Percentiles rank a stretch among this genome's conserved stretches.
These are phyloP conservation scores for Agrilus planipennis DNA, from an alignment of 1,140 invertebrate species.

Conservation along the genomic window DNA sequence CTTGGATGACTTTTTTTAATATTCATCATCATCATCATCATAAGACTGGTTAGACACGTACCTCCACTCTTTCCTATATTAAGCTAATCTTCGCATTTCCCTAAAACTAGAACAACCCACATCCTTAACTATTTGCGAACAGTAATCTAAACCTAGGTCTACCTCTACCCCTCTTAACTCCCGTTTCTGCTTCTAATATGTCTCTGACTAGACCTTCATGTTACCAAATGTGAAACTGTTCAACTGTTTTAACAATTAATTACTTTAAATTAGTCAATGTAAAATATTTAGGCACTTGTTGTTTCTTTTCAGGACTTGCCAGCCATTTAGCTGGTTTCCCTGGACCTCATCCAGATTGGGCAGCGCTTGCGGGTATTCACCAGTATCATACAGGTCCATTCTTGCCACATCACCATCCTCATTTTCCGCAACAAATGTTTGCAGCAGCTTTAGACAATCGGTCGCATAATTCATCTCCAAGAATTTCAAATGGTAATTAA, in stretches of 20 bases:
- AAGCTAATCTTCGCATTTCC: too few species aligned
- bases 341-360: constrained; percentile 45
- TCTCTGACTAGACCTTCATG: too few species aligned
- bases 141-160: too few species aligned
- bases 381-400: constrained; percentile 39
- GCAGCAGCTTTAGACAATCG: constrained; percentile 34
- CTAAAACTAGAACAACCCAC: too few species aligned
- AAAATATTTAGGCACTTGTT: constrained; percentile 11
- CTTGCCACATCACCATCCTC: constrained; percentile 40
- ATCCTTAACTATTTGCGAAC: too few species aligned
- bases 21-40: too few species aligned
- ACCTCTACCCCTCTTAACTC: too few species aligned
- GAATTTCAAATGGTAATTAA: constrained; percentile 32
- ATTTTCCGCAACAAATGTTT: constrained; percentile 47
- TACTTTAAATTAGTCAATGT: constrained; percentile 1
- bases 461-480: constrained; percentile 30
- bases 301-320: constrained; percentile 47
- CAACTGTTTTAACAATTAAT: not conserved
- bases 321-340: constrained; percentile 50
- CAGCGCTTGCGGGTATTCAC: constrained; percentile 40
- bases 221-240: too few species aligned
- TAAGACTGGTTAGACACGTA: too few species aligned
- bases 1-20: too few species aligned
- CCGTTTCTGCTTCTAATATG: too few species aligned
- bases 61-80: too few species aligned